A percentile compares a stretch with the other conserved stretches of the same genome.
Conservation (phyloP, 1,140 invertebrate species). For the Cephus cinctus region DNA sequence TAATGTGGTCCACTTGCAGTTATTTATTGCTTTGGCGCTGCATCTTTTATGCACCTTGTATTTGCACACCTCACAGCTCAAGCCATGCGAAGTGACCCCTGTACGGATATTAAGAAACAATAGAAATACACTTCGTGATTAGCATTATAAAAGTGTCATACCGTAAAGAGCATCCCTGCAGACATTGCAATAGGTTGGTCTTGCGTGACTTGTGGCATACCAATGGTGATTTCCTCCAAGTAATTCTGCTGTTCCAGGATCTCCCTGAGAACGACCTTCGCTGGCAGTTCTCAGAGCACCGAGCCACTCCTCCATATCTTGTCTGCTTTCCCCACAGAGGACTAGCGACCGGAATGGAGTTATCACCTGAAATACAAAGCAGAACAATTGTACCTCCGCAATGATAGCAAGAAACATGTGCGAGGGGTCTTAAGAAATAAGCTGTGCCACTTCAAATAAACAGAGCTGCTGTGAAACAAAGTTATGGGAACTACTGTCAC, state of each 20-base stretch:
- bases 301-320: conserved; percentile 91
- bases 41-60: conserved; percentile 95
- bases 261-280: conserved; percentile 65
- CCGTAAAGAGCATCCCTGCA: conserved; percentile 92
- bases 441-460: too few species aligned
- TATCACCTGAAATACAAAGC: conserved; percentile 70
- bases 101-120: conserved; percentile 26
- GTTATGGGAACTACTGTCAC: too few species aligned
- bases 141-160: too few species aligned
- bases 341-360: conserved; percentile 81
- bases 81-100: conserved; percentile 90
- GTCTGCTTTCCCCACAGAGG: conserved; percentile 75
- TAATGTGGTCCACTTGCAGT: conserved; percentile 96
- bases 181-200: conserved; percentile 95
- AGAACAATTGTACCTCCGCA: conserved; percentile 14
- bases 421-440: too few species aligned
- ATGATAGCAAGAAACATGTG: too few species aligned
- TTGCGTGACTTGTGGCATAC: conserved; percentile 90
- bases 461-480: too few species aligned
- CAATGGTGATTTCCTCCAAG: conserved; percentile 89
- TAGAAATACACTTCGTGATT: conserved; percentile 8
- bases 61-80: conserved; percentile 96
- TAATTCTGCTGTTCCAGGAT: conserved; percentile 66
- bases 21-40: conserved; percentile 85
- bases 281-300: conserved; percentile 71